These are phyloP conservation scores for Uloborus diversus DNA, from an alignment of 1,140 invertebrate species.

Conservation along the genomic window DNA sequence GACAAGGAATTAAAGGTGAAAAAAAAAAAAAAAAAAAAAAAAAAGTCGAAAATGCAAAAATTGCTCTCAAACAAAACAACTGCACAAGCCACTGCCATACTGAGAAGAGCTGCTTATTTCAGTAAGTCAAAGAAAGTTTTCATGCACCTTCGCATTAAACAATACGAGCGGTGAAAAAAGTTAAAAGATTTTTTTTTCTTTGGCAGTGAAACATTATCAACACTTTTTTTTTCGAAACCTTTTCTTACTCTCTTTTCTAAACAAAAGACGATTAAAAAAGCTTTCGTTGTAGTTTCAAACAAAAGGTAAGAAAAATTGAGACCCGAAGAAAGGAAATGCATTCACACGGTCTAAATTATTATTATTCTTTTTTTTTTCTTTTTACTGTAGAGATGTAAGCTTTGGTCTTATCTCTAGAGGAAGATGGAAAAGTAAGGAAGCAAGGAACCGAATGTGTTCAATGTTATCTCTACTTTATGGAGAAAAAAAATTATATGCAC, in stretches of 20 bases:
- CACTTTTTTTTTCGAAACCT: neutral
- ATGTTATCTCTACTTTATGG: too few species aligned
- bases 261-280: conserved; percentile 44
- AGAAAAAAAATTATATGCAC: too few species aligned
- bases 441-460: too few species aligned
- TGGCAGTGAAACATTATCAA: conserved; percentile 33
- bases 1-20: neutral
- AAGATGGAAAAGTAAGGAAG: conserved; percentile 23
- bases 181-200: neutral
- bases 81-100: neutral
- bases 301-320: conserved; percentile 7
- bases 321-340: conserved; percentile 23
- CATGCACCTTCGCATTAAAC: conserved; percentile 12
- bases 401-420: neutral
- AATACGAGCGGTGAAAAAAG: conserved; percentile 1
- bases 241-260: conserved; percentile 15
- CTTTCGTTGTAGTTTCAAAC: conserved; percentile 30
- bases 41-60: conserved; percentile 15
- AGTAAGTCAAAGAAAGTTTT: conserved; percentile 28
- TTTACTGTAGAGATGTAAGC: neutral
- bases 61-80: conserved; percentile 41
- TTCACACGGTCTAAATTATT: neutral
- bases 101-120: conserved; percentile 24
- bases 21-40: neutral
- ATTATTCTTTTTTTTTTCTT: neutral